Base-by-base conservation (phyloP, 2,113 vertebrate genomes). In the Malurus alboscapulatus region DNA sequence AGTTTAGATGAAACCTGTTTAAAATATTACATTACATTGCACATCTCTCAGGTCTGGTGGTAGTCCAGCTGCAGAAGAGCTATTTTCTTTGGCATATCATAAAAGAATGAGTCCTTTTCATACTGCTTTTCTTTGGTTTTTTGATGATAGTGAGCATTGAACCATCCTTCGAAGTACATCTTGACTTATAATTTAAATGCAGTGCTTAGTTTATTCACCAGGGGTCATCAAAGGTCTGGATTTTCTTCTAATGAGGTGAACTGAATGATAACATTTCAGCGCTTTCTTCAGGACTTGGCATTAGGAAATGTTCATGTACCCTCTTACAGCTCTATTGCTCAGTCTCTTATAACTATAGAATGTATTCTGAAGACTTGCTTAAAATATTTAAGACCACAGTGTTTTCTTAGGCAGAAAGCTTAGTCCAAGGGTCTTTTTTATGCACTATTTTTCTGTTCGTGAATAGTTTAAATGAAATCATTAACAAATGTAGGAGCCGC, bases 141-240 rank as follows among this genome's bases (percentile, higher is more conserved):
- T 86, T 63, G 5, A 68, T 53, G 36, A 42, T 25, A 63, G 47
- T 77, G 50, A 50, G 29, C 40, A 45, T 12, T 42, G 63, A 59
- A 50, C 38, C 95, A 3, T 45, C 69, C 63, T 68, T 88, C 62
- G 44, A 48, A 84, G 57, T 78, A 38, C 45, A 13, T 82, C 68
- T 53, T 83, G 22, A 69, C 77, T 71, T 96, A 45, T 42, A 69
- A 89, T 95, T 94, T 93, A 97, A 97, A 97, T 98, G 98, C 98
- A 98, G 97, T 98, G 98, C 98, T 97, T 94, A 95, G 73, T 98
- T 98, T 97, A 96, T 98, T 98, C 98, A 98, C 97, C 97, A 98
- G 98, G 98, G 98, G 98, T 98, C 98, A 98, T 98, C 98, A 97
- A 98, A 98, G 98, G 98, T 98, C 97, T 98, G 97, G 72, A 95